A percentile compares a stretch with the other conserved stretches of the same genome.
Evolutionary conservation across 2,888 invertebrate species (phyloP).

Genomic region (Lymantria monacha): DNA sequence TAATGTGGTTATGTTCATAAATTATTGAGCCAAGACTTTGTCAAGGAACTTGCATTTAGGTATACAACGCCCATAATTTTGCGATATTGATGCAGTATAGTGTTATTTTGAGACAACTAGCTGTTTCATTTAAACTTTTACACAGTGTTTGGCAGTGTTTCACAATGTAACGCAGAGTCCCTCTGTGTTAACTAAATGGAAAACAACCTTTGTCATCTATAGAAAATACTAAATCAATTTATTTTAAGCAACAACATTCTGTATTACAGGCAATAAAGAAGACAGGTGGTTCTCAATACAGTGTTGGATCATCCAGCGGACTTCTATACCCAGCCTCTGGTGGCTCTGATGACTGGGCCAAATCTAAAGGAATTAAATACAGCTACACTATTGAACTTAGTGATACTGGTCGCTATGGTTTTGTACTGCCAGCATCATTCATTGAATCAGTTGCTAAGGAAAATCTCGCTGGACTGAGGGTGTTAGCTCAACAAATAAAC

Average conservation of each 20-base stretch:
- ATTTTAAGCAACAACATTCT: background rate
- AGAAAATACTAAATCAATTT: background rate
- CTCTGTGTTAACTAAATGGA: no score
- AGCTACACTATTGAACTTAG: constrained; percentile 94
- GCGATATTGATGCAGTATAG: no score
- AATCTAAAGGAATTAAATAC: constrained; percentile 92
- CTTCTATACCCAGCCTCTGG: constrained; percentile 91
- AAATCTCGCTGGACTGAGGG: constrained; percentile 87
- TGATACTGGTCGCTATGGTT: constrained; percentile 92
- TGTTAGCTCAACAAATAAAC: constrained; percentile 67
- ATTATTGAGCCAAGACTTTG: no score
- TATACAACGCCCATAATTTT: no score
- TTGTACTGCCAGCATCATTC: constrained; percentile 90
- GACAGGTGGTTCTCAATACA: constrained; percentile 84
- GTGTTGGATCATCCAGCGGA: constrained; percentile 89
- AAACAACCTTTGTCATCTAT: no score
- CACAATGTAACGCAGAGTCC: no score
- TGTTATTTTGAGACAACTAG: no score
- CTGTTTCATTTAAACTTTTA: no score
- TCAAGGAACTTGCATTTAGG: no score
- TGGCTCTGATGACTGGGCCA: constrained; percentile 96
- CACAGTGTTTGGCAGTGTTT: no score
- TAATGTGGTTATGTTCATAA: no score
- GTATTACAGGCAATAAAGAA: constrained; percentile 81
- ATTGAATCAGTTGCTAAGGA: constrained; percentile 90